Percentiles rank a stretch among this genome's conserved stretches.
Conservation (phyloP, 2,113 vertebrate genomes). For the Embiotoca jacksoni region DNA sequence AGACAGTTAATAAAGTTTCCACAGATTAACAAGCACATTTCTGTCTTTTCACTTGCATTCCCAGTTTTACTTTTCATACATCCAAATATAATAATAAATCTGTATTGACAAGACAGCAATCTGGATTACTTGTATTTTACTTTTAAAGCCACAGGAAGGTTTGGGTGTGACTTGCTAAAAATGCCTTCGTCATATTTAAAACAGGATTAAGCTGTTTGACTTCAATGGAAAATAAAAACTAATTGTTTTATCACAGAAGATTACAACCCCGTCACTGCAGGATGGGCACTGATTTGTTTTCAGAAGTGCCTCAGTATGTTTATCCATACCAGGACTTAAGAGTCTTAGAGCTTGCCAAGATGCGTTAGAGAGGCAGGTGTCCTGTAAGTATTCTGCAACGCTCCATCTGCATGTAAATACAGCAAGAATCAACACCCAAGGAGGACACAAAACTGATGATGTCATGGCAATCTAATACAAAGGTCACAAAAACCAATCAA, state of each 20-base stretch:
- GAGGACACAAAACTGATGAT: background rate
- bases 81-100: constrained; percentile 20
- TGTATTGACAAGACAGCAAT: background rate
- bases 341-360: constrained; percentile 14
- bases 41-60: background rate
- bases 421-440: background rate
- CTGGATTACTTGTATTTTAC: constrained; percentile 3
- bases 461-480: background rate
- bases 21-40: background rate
- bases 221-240: constrained; percentile 19
- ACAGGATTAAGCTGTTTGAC: constrained; percentile 36
- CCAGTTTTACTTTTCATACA: background rate
- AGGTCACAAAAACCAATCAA: background rate
- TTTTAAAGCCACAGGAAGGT: constrained; percentile 6
- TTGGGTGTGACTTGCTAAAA: constrained; percentile 34
- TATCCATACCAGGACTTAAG: constrained; percentile 36
- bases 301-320: constrained; percentile 47
- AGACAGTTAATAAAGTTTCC: constrained; percentile 3
- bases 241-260: constrained; percentile 44
- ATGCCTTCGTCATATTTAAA: constrained; percentile 24
- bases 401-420: constrained; percentile 20
- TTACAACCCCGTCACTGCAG: constrained; percentile 33
- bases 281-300: constrained; percentile 50
- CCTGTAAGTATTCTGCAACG: constrained; percentile 8
- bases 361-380: constrained; percentile 23